phyloP scores from a whole-genome alignment of 2,797 vertebrate species.

The Cuniculus paca region DNA sequence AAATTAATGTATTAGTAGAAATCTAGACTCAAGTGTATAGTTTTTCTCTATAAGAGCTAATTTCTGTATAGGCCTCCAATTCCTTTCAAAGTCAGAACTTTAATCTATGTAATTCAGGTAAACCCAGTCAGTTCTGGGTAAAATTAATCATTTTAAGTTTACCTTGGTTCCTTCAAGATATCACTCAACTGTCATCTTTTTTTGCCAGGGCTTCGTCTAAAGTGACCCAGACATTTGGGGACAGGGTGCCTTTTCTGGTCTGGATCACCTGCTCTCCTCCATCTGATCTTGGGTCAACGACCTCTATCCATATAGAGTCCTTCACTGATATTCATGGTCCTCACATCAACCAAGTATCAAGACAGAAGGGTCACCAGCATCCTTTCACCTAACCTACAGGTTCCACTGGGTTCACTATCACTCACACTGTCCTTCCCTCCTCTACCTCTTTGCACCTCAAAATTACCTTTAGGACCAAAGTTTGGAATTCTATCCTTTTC shows the following conservation, averaged over 20 bases:
- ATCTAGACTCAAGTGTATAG: slow-evolving; percentile 5
- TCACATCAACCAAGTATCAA: neutral
- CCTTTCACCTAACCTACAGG: neutral
- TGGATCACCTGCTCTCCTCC: neutral
- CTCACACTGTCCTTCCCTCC: neutral
- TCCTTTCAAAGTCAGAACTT: slow-evolving; percentile 44
- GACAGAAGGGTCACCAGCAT: neutral
- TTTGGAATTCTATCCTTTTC: neutral
- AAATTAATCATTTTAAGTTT: slow-evolving; percentile 55
- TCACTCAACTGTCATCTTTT: neutral
- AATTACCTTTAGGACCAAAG: neutral
- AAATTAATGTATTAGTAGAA: neutral
- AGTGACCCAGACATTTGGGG: neutral
- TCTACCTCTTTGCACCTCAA: neutral
- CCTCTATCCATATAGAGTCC: neutral
- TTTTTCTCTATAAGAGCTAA: slow-evolving; percentile 58
- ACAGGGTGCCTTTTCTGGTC: neutral
- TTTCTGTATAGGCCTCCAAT: neutral
- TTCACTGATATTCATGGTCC: neutral
- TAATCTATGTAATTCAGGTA: slow-evolving; percentile 42
- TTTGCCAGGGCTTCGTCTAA: neutral
- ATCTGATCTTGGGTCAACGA: neutral
- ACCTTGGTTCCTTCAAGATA: slow-evolving; percentile 18
- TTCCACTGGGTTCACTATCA: neutral
- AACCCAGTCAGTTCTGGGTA: slow-evolving; percentile 35